These are phyloP conservation scores for Drosophila subpulchrella DNA, from an alignment of 1,140 invertebrate genomes.

Conservation along the genomic window DNA sequence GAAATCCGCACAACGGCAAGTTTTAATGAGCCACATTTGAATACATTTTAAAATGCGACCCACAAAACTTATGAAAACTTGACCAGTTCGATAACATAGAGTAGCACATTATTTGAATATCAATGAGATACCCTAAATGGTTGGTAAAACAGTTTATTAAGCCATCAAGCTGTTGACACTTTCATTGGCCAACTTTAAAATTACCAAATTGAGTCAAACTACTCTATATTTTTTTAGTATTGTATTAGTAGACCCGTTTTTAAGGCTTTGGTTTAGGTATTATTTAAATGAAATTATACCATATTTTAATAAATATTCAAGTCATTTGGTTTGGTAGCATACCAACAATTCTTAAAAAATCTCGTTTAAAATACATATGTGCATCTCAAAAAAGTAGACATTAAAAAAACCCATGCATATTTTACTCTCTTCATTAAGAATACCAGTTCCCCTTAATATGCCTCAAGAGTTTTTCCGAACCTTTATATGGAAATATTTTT, in stretches of 20 bases:
- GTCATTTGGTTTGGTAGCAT: too few relatives aligned
- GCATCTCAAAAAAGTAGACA: too few relatives aligned
- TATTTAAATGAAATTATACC: conserved; percentile 7
- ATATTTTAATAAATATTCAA: too few relatives aligned
- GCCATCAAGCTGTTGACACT: conserved; percentile 22
- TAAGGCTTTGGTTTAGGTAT: neutral
- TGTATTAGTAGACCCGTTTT: neutral
- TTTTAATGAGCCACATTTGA: conserved; percentile 30
- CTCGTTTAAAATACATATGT: too few relatives aligned
- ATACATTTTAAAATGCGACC: conserved; percentile 32
- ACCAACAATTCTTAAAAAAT: neutral
- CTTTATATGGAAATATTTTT: neutral
- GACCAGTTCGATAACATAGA: conserved; percentile 34
- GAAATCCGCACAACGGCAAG: neutral
- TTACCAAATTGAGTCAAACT: conserved; percentile 8
- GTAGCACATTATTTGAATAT: conserved; percentile 27
- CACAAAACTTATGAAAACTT: conserved; percentile 28
- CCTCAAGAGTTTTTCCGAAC: too few relatives aligned
- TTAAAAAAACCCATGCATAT: too few relatives aligned
- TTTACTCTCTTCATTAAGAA: too few relatives aligned
- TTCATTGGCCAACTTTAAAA: conserved; percentile 13
- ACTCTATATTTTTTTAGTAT: too few relatives aligned
- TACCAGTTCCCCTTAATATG: too few relatives aligned
- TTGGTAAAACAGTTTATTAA: neutral
- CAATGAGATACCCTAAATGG: conserved; percentile 20